Conservation (phyloP, 2,113 vertebrate genomes). For the Nipponia nippon region DNA sequence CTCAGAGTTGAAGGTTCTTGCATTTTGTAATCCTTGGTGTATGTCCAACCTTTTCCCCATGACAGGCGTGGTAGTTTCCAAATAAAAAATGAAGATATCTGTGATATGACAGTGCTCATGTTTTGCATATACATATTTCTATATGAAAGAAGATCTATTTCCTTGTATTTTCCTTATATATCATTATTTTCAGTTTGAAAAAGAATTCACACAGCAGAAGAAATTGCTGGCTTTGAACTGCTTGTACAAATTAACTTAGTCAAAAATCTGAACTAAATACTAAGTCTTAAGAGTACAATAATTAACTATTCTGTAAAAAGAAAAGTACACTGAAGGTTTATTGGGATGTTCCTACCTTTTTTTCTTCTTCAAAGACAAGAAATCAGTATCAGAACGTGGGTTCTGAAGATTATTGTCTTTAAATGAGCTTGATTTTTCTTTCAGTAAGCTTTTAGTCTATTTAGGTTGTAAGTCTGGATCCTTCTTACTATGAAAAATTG, state of each 20-base stretch:
- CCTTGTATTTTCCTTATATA: neutral
- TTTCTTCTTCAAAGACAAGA: neutral
- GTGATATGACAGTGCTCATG: neutral
- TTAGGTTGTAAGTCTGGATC: neutral
- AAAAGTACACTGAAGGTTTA: neutral
- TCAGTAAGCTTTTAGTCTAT: neutral
- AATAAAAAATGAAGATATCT: neutral
- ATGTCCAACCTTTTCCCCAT: neutral
- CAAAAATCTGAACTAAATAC: neutral
- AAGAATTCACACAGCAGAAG: neutral
- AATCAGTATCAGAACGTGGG: neutral
- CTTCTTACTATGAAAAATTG: neutral
- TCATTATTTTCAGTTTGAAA: neutral
- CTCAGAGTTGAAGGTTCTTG: neutral
- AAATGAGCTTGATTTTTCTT: neutral
- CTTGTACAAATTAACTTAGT: neutral
- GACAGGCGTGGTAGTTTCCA: neutral
- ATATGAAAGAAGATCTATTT: neutral
- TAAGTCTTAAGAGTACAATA: neutral
- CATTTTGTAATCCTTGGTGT: neutral
- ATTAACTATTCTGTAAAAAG: neutral
- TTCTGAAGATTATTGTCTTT: neutral
- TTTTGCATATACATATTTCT: neutral
- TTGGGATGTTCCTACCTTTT: neutral
- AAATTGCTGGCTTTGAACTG: neutral